phyloP scores from a whole-genome alignment of 2,113 vertebrate genomes.

The Laticauda laticaudata region DNA sequence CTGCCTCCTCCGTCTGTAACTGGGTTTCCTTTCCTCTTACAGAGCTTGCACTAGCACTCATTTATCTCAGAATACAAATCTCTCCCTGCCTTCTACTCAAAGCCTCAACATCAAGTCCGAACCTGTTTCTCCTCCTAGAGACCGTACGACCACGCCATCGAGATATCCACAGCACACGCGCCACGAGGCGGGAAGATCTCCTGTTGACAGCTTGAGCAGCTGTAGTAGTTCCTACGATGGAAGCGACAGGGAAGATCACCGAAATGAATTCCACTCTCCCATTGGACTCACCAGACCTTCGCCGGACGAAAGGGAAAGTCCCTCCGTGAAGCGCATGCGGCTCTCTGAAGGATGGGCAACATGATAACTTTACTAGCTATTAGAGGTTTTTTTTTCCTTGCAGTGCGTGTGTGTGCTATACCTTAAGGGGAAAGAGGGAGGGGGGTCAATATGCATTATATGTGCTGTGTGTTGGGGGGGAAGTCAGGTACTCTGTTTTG shows the following conservation, averaged over 20 bases:
- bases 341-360: constrained; percentile 99
- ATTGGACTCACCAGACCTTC: constrained; percentile 94
- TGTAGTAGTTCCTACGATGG: constrained; percentile 98
- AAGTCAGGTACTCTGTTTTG: constrained; percentile 99
- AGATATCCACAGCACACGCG: constrained; percentile 90
- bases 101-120: constrained; percentile 99
- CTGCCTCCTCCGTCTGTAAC: constrained; percentile 89
- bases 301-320: constrained; percentile 95
- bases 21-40: constrained; percentile 96
- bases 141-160: constrained; percentile 94
- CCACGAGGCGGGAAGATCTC: constrained; percentile 96
- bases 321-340: constrained; percentile 96
- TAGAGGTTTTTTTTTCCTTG: constrained; percentile 79
- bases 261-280: constrained; percentile 97
- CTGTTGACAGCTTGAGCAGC: constrained; percentile 98
- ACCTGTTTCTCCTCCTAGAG: constrained; percentile 99
- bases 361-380: constrained; percentile 87
- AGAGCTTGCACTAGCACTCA: constrained; percentile 99
- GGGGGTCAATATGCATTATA: constrained; percentile 94
- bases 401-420: constrained; percentile 91
- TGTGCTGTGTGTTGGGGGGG: constrained; percentile 83
- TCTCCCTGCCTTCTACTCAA: constrained; percentile 99
- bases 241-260: constrained; percentile 96
- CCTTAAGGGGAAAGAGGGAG: constrained; percentile 80
- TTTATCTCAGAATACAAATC: constrained; percentile 99